These are phyloP conservation scores for Clytia hemisphaerica DNA, from an alignment of 30 jellyfish, hydroid and myxozoan species.

Conservation along the genomic window DNA sequence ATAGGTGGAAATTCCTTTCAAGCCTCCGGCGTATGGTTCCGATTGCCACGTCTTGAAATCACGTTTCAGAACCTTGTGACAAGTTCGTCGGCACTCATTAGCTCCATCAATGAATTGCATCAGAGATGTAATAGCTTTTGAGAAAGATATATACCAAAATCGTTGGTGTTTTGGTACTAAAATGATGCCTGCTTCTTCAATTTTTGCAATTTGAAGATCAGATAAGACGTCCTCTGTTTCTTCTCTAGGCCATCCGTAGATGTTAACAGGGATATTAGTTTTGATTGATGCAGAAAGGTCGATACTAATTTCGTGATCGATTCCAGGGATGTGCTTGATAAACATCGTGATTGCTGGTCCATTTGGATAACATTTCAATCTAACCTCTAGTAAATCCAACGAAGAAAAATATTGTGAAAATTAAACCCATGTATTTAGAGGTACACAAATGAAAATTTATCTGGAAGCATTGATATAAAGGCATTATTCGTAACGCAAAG, in stretches of 20 bases:
- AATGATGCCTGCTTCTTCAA: neutral
- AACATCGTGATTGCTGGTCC: slow-evolving; percentile 1
- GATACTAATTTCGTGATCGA: neutral
- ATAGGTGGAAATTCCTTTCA: neutral
- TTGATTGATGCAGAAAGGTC: slow-evolving; percentile 1
- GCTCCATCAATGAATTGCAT: neutral
- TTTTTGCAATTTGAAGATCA: neutral
- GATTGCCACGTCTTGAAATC: slow-evolving; percentile 2
- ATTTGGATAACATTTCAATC: neutral
- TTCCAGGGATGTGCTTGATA: neutral
- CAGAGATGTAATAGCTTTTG: neutral
- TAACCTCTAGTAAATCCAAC: too few relatives aligned
- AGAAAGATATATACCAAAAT: neutral
- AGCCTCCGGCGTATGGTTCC: neutral
- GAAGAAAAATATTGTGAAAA: too few relatives aligned
- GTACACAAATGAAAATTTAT: too few relatives aligned
- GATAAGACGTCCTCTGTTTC: neutral
- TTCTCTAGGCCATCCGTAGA: neutral
- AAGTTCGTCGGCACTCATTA: neutral
- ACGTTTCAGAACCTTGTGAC: neutral
- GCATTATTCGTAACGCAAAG: too few relatives aligned
- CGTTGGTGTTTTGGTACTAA: neutral
- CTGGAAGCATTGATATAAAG: too few relatives aligned
- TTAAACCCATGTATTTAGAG: too few relatives aligned
- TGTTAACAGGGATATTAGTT: neutral